These are phyloP conservation scores for Ascaphus truei DNA, from an alignment of 2,113 vertebrate genomes.

Conservation along the genomic window DNA sequence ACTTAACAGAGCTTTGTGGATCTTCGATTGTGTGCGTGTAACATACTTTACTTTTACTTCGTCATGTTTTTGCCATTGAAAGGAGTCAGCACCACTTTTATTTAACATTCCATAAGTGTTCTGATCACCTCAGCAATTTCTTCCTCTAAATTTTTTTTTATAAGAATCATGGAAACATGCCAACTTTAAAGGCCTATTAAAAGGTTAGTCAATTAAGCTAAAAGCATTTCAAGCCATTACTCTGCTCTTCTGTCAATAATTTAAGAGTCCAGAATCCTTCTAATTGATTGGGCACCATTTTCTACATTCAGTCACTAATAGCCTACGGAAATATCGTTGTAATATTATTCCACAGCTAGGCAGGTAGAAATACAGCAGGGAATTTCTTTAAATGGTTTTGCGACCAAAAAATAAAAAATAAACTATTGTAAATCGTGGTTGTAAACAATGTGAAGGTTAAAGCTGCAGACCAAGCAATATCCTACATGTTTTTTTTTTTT, in stretches of 20 bases:
- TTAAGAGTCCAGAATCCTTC: slow-evolving; percentile 49
- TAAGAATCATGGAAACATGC: slow-evolving; percentile 13
- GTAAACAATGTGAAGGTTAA: too few relatives aligned
- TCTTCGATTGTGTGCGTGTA: too few relatives aligned
- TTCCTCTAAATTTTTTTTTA: neutral
- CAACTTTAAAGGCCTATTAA: slow-evolving; percentile 45
- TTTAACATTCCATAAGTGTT: neutral
- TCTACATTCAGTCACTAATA: slow-evolving; percentile 60
- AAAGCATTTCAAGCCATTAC: slow-evolving; percentile 75
- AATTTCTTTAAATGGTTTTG: slow-evolving; percentile 47
- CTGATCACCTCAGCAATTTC: rapidly evolving
- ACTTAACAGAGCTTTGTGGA: too few relatives aligned
- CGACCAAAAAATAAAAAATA: too few relatives aligned
- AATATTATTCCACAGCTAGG: slow-evolving; percentile 47
- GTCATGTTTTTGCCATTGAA: too few relatives aligned
- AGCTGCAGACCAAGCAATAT: too few relatives aligned
- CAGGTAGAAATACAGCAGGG: slow-evolving; percentile 48
- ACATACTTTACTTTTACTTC: too few relatives aligned
- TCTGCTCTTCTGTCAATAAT: slow-evolving; percentile 55
- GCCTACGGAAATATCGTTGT: slow-evolving; percentile 51
- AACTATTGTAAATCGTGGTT: too few relatives aligned
- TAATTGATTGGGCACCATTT: slow-evolving; percentile 61
- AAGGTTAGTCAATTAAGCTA: slow-evolving; percentile 79
- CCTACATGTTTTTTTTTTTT: too few relatives aligned
- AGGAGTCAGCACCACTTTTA: too few relatives aligned